Percentiles rank a stretch among this genome's conserved stretches.
Conservation (phyloP, 2,888 invertebrate genomes). For the Drosophila demipolita region DNA sequence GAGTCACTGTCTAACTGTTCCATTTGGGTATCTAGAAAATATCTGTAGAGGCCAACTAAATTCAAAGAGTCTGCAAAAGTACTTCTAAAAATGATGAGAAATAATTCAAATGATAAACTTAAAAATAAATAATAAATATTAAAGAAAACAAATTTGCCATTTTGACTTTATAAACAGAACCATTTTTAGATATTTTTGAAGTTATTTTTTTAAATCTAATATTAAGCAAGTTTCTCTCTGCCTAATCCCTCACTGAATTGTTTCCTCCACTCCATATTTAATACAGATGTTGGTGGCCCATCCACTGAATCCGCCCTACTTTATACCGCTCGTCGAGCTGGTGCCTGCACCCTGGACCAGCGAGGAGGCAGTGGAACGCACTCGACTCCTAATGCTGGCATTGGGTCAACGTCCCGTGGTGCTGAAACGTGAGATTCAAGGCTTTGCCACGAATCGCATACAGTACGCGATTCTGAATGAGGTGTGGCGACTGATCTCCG, state of each 20-base stretch:
- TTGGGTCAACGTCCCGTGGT: conserved; percentile 96
- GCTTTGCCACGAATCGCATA: conserved; percentile 97
- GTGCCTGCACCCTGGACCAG: conserved; percentile 97
- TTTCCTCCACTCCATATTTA: not conserved
- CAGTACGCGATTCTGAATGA: conserved; percentile 98
- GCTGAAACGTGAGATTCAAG: conserved; percentile 93
- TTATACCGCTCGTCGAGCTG: conserved; percentile 96
- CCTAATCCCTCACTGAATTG: not conserved
- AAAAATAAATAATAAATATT: too few species aligned
- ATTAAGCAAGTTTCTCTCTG: not conserved
- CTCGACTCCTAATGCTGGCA: conserved; percentile 91
- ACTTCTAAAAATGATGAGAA: not conserved
- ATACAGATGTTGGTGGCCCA: conserved; percentile 89
- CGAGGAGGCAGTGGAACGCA: conserved; percentile 89
- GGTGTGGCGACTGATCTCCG: conserved; percentile 94
- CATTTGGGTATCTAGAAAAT: not conserved
- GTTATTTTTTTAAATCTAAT: not conserved
- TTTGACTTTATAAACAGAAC: too few species aligned
- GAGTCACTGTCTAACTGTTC: conserved; percentile 28
- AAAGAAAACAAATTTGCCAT: too few species aligned
- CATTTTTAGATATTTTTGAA: too few species aligned
- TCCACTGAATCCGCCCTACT: conserved; percentile 98
- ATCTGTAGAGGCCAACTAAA: not conserved
- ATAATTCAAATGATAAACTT: too few species aligned
- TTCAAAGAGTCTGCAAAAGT: not conserved